Percentiles rank a stretch among this genome's conserved stretches.
phyloP scores from a whole-genome alignment of 2,113 vertebrate species.

The Melanostigma gelatinosum region DNA sequence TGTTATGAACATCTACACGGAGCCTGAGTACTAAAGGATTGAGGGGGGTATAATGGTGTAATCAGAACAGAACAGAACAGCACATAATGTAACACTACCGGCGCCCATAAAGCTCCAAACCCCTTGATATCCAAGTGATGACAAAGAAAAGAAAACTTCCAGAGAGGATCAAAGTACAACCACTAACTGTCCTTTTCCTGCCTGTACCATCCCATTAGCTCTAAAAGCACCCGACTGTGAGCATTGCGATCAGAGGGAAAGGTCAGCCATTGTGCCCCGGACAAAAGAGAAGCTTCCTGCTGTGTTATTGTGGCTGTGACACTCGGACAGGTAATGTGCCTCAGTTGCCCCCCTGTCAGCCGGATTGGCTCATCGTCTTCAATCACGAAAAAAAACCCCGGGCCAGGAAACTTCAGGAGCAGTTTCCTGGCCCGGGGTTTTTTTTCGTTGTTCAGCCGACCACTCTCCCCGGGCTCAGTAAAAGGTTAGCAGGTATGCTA shows the following conservation, averaged over 20 bases:
- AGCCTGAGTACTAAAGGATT: conserved; percentile 16
- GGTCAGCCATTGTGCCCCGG: conserved; percentile 55
- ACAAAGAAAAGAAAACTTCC: conserved; percentile 9
- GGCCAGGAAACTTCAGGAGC: too few relatives aligned
- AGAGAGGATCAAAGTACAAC: conserved; percentile 31
- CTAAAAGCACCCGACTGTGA: conserved; percentile 42
- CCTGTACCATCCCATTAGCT: conserved; percentile 51
- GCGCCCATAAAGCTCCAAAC: not conserved
- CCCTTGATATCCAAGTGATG: not conserved
- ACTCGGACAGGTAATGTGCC: conserved; percentile 7
- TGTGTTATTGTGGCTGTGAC: conserved; percentile 36
- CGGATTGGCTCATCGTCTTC: conserved; percentile 18
- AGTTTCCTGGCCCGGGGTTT: not conserved
- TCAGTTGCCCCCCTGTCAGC: not conserved
- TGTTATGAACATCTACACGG: not conserved
- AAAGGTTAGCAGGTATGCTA: conserved; percentile 53
- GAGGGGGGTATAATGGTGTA: not conserved
- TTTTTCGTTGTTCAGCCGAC: not conserved
- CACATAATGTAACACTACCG: conserved; percentile 33
- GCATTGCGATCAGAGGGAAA: conserved; percentile 43
- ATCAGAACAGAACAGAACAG: conserved; percentile 7
- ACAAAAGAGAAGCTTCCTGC: conserved; percentile 47
- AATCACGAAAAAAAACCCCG: too few relatives aligned
- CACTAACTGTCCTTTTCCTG: conserved; percentile 35
- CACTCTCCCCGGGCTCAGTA: conserved; percentile 16